Conservation (phyloP, 2,113 vertebrate species). For the Oceanodroma tethys region DNA sequence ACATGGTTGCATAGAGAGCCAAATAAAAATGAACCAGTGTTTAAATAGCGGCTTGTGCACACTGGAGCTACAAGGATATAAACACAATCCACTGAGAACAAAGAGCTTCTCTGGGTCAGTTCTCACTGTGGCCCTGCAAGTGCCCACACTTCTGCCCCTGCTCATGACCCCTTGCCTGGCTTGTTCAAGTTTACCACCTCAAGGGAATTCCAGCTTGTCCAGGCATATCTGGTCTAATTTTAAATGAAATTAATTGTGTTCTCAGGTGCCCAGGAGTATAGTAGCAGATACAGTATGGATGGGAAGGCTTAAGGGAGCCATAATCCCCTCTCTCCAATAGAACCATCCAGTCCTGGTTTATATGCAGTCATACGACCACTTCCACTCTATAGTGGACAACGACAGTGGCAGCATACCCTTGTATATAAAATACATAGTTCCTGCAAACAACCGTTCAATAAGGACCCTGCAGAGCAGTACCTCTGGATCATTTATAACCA, state of each 20-base stretch:
- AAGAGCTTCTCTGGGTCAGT: background rate
- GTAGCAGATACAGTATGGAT: background rate
- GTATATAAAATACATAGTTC: background rate
- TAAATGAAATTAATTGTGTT: background rate
- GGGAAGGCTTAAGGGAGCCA: background rate
- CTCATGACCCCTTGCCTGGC: background rate
- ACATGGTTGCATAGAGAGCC: background rate
- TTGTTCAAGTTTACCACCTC: background rate
- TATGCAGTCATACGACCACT: fast-evolving
- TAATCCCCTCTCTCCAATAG: background rate
- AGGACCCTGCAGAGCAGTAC: background rate
- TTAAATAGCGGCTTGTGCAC: background rate
- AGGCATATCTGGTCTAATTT: background rate
- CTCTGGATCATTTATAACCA: background rate
- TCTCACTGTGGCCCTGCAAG: background rate
- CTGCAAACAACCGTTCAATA: background rate
- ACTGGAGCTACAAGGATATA: background rate
- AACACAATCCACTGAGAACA: background rate
- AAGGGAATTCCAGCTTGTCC: background rate
- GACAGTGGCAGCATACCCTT: background rate
- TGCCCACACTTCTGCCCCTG: background rate
- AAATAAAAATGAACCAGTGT: background rate
- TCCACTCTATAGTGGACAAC: background rate
- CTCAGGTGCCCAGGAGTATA: background rate
- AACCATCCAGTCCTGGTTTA: background rate